Conservation (phyloP, 2,888 invertebrate species). For the Thereva unica region DNA sequence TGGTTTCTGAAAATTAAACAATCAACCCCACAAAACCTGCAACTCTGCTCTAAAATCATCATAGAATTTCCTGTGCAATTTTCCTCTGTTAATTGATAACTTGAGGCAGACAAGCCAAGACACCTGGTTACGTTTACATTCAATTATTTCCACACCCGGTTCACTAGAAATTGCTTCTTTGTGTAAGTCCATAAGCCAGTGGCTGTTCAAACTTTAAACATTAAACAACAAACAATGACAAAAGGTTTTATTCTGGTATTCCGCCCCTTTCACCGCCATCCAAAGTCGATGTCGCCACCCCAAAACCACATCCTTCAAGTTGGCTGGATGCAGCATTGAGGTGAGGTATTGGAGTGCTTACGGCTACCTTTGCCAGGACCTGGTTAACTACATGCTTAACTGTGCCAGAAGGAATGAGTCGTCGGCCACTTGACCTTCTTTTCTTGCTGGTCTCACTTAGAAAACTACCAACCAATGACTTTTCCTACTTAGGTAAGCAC, state of each 20-base stretch:
- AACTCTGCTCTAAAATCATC: too few species aligned
- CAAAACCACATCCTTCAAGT: neutral
- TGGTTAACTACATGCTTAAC: slow-evolving; percentile 10
- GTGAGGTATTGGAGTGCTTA: neutral
- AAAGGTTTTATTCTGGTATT: too few species aligned
- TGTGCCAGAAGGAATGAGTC: slow-evolving; percentile 20
- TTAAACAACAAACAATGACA: too few species aligned
- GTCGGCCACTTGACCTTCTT: slow-evolving; percentile 29
- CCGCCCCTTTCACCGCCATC: too few species aligned
- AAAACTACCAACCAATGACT: slow-evolving; percentile 1
- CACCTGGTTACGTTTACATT: slow-evolving; percentile 17
- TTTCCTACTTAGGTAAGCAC: slow-evolving; percentile 15
- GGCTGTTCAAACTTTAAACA: neutral
- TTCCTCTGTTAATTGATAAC: slow-evolving; percentile 4
- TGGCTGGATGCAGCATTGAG: neutral
- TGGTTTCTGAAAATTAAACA: too few species aligned
- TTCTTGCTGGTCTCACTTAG: neutral
- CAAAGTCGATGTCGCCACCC: too few species aligned
- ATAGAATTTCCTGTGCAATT: too few species aligned
- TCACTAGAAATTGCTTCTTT: slow-evolving; percentile 11
- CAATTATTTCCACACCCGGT: slow-evolving; percentile 10
- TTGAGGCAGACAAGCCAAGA: neutral
- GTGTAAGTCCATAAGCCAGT: slow-evolving; percentile 2
- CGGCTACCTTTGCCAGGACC: neutral
- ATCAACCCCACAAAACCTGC: too few species aligned